Evolutionary conservation across 2,797 vertebrate species (phyloP).

Genomic region (Acrossocheilus fasciatus): DNA sequence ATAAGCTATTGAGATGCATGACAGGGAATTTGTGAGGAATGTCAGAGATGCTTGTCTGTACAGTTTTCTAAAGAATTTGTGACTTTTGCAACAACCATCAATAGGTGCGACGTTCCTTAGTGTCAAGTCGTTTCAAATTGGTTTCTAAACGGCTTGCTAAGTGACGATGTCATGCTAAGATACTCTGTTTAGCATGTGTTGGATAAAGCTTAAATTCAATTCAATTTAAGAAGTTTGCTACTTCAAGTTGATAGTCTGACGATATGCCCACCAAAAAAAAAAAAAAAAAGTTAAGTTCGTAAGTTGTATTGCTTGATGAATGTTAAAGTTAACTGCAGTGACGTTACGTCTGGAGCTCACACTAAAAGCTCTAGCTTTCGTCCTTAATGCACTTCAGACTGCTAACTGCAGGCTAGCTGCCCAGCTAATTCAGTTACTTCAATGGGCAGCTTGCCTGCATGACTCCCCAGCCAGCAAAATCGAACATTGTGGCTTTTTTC

Average conservation of each 20-base stretch:
- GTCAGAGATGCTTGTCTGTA: not conserved
- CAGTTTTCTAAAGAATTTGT: not conserved
- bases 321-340: constrained; percentile 22
- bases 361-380: constrained; percentile 47
- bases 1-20: not conserved
- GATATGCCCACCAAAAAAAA: not conserved
- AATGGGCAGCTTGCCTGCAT: constrained; percentile 19
- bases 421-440: constrained; percentile 54
- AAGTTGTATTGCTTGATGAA: constrained; percentile 4
- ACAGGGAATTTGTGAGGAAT: not conserved
- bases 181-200: not conserved
- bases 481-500: constrained; percentile 38
- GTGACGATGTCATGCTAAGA: not conserved
- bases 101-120: not conserved
- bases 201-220: not conserved
- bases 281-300: not conserved
- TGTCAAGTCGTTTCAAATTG: not conserved
- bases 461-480: constrained; percentile 17
- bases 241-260: not conserved
- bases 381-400: constrained; percentile 23
- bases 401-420: constrained; percentile 35
- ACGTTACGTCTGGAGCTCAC: constrained; percentile 51
- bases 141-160: not conserved
- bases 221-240: not conserved
- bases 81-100: not conserved